Conservation (phyloP, 1,140 invertebrate species). For the Theocolax elegans region DNA sequence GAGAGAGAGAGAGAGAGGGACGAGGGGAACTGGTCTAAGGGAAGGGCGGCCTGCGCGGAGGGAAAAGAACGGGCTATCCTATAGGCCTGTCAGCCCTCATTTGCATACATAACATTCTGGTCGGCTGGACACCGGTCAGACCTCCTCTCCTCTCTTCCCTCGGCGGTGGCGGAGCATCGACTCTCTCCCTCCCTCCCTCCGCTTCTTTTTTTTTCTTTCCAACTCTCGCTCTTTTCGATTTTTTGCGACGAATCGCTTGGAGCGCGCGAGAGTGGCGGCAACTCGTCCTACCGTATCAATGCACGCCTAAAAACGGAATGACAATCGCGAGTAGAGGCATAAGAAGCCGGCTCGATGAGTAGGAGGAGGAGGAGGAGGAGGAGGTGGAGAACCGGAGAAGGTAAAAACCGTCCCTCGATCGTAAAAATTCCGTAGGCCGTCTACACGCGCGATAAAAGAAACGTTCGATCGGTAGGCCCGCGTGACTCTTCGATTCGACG, state of each 20-base stretch:
- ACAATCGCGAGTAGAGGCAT: conserved; percentile 24
- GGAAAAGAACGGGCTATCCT: conserved; percentile 49
- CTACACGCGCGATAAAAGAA: conserved; percentile 29
- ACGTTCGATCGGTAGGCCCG: background rate
- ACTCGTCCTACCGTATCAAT: conserved; percentile 42
- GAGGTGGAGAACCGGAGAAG: background rate
- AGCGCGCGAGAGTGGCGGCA: background rate
- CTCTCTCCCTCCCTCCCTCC: conserved; percentile 25
- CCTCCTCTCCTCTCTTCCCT: conserved; percentile 49
- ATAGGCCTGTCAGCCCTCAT: conserved; percentile 64
- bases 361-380: conserved; percentile 14
- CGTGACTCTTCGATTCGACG: no score
- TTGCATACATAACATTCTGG: conserved; percentile 69
- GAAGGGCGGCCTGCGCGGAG: conserved; percentile 39
- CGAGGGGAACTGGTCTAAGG: conserved; percentile 39
- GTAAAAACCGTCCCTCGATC: conserved; percentile 36
- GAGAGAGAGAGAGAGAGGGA: conserved; percentile 31
- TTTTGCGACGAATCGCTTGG: conserved; percentile 32
- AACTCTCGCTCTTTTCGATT: conserved; percentile 31
- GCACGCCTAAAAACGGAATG: conserved; percentile 33
- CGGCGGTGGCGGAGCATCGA: background rate
- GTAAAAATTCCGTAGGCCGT: conserved; percentile 36
- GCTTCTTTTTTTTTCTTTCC: conserved; percentile 15
- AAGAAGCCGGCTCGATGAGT: background rate
- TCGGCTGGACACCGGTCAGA: conserved; percentile 65